Evolutionary conservation across 2,888 invertebrate species (phyloP).

Genomic region (Callimorpha dominula): DNA sequence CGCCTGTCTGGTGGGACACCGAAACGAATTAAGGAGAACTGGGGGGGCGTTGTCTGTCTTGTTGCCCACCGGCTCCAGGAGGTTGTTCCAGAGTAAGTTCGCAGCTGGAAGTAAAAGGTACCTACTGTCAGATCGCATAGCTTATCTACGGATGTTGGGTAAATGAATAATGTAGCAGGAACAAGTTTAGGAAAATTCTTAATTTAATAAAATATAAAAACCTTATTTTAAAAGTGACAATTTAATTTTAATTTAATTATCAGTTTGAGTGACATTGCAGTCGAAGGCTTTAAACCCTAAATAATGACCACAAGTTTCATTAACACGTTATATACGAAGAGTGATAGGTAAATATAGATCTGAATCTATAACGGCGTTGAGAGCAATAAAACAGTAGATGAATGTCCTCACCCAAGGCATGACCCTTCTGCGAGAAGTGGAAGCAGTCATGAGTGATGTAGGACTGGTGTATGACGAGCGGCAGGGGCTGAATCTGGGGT

Average conservation of each 20-base stretch:
- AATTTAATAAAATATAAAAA: too few relatives aligned
- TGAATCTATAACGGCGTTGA: background rate
- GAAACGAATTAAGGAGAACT: slow-evolving; percentile 86
- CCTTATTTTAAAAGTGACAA: too few relatives aligned
- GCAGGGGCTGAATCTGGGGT: slow-evolving; percentile 68
- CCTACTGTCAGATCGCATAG: background rate
- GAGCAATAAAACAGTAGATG: background rate
- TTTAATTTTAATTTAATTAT: too few relatives aligned
- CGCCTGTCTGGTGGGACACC: slow-evolving; percentile 85
- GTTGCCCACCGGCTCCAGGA: slow-evolving; percentile 89
- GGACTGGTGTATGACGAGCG: slow-evolving; percentile 89
- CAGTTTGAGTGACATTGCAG: too few relatives aligned
- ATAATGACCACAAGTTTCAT: too few relatives aligned
- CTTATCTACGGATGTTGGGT: too few relatives aligned
- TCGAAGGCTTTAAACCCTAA: too few relatives aligned
- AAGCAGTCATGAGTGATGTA: slow-evolving; percentile 92
- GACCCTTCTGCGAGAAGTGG: slow-evolving; percentile 93
- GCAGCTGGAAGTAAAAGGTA: slow-evolving; percentile 83
- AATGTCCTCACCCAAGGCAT: slow-evolving; percentile 87
- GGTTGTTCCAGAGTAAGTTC: slow-evolving; percentile 91
- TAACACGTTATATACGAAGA: too few relatives aligned
- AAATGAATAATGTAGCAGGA: too few relatives aligned
- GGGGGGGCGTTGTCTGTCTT: slow-evolving; percentile 87
- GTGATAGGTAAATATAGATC: too few relatives aligned
- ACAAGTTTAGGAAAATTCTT: too few relatives aligned